phyloP scores from a whole-genome alignment of 1,140 invertebrate genomes.

The Apis dorsata region DNA sequence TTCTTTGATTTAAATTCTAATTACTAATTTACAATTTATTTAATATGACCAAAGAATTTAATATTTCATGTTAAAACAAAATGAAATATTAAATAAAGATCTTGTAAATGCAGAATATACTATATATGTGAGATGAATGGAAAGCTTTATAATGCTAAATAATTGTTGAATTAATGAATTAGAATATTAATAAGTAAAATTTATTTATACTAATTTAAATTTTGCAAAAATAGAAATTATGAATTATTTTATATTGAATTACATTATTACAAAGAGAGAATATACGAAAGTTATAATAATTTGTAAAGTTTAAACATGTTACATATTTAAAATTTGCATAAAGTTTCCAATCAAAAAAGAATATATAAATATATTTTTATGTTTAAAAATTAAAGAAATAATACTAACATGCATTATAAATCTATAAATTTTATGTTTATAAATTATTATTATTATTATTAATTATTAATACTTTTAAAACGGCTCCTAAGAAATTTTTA shows the following conservation, averaged over 20 bases:
- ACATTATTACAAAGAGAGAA: conserved; percentile 24
- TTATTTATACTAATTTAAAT: conserved; percentile 59
- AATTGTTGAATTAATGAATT: conserved; percentile 42
- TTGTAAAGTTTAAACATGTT: conserved; percentile 59
- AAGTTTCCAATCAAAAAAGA: conserved; percentile 42
- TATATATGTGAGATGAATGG: conserved; percentile 27
- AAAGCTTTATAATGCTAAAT: conserved; percentile 43
- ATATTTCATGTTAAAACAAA: conserved; percentile 1
- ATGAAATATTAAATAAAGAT: conserved; percentile 22
- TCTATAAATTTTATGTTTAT: conserved; percentile 13
- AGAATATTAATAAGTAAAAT: conserved; percentile 13
- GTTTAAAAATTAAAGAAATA: conserved; percentile 37
- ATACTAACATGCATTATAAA: conserved; percentile 5
- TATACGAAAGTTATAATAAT: conserved; percentile 52
- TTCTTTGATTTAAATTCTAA: not conserved
- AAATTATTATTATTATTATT: no score
- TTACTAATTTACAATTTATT: conserved; percentile 21
- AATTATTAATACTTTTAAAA: conserved; percentile 16
- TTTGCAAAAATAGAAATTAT: conserved; percentile 32
- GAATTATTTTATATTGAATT: conserved; percentile 38
- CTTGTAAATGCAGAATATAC: conserved; percentile 9
- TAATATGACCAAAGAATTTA: conserved; percentile 46
- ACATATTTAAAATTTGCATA: conserved; percentile 44
- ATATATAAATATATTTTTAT: conserved; percentile 42
- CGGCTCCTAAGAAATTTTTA: conserved; percentile 29